These are phyloP conservation scores for Aplysina aerophoba DNA, from an alignment of 37 sponge, comb jelly and placozoan genomes.

Conservation along the genomic window DNA sequence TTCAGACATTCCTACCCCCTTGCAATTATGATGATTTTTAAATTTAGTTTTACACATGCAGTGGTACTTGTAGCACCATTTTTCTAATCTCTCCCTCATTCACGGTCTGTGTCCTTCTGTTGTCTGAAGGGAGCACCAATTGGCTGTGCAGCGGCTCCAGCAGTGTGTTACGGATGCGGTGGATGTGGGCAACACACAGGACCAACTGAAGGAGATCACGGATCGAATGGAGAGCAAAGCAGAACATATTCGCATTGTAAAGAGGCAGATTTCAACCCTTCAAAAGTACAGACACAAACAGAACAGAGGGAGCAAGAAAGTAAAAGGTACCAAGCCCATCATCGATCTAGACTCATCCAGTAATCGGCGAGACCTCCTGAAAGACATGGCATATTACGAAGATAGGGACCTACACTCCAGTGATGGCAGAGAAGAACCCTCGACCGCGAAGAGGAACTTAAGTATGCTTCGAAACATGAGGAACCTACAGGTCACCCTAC, in stretches of 20 bases:
- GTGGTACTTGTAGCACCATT: too few species aligned
- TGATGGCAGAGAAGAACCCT: not conserved
- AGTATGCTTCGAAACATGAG: slow-evolving; percentile 59
- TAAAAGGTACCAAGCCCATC: slow-evolving; percentile 9
- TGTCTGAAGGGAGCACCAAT: slow-evolving; percentile 52
- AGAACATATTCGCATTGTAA: slow-evolving; percentile 59
- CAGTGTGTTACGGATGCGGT: not conserved
- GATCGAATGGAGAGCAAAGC: slow-evolving; percentile 54
- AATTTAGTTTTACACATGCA: too few species aligned
- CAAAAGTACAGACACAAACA: slow-evolving; percentile 18
- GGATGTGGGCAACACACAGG: slow-evolving; percentile 9
- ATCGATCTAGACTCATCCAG: not conserved
- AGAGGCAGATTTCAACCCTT: slow-evolving; percentile 1
- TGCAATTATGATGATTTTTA: too few species aligned
- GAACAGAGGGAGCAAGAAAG: not conserved
- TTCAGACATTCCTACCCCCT: too few species aligned
- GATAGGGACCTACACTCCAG: not conserved
- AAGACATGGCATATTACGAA: slow-evolving; percentile 29
- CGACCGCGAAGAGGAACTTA: not conserved
- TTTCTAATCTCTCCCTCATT: too few species aligned
- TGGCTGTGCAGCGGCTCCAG: slow-evolving; percentile 39
- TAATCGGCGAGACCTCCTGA: not conserved
- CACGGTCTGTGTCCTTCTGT: too few species aligned
- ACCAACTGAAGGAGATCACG: slow-evolving; percentile 38
- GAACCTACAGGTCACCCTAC: slow-evolving; percentile 50